Evolutionary conservation across 2,888 invertebrate genomes (phyloP).

Genomic region (Theodoxus fluviatilis): DNA sequence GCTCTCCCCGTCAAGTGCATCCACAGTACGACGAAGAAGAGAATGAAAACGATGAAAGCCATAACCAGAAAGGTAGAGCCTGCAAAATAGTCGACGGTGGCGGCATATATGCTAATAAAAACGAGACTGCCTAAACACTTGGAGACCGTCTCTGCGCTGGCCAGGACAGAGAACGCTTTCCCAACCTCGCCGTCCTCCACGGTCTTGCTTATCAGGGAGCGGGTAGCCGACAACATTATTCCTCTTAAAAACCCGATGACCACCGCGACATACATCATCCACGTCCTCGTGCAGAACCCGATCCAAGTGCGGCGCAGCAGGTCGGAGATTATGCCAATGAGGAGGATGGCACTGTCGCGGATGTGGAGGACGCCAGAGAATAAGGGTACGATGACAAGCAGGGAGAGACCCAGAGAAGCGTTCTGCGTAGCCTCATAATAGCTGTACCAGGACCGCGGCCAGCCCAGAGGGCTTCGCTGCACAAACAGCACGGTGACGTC

Average conservation of each 20-base stretch:
- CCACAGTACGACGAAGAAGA: no score
- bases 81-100: no score
- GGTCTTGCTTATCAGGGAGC: constrained; percentile 42
- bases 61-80: no score
- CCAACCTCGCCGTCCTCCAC: constrained; percentile 4
- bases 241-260: constrained; percentile 54
- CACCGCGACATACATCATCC: constrained; percentile 55
- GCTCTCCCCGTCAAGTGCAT: no score
- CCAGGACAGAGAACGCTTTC: neutral
- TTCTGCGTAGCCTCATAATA: constrained; percentile 59
- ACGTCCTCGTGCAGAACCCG: constrained; percentile 40
- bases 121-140: neutral
- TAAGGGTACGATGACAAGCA: constrained; percentile 54
- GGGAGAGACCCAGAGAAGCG: constrained; percentile 55
- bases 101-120: no score
- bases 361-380: constrained; percentile 42
- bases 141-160: neutral
- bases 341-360: constrained; percentile 48
- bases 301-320: constrained; percentile 46
- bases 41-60: no score
- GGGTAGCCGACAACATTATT: constrained; percentile 51
- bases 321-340: constrained; percentile 55
- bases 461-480: constrained; percentile 49
- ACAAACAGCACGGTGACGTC: constrained; percentile 58
- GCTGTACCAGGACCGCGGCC: constrained; percentile 56